Evolutionary conservation across 2,797 vertebrate genomes (phyloP).

Genomic region (Lindbergichthys nudifrons): DNA sequence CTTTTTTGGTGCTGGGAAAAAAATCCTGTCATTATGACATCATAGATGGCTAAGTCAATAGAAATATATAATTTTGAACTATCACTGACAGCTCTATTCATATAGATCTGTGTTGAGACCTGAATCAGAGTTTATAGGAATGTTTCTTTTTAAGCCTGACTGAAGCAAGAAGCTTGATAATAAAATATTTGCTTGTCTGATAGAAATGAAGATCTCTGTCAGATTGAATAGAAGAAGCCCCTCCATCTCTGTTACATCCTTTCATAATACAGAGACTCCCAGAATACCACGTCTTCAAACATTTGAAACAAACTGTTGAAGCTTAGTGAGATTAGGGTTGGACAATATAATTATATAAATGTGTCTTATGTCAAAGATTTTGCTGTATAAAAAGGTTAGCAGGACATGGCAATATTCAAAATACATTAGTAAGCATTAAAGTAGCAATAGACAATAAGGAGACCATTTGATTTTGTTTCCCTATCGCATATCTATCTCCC

Average conservation of each 20-base stretch:
- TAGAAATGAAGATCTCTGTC: not conserved
- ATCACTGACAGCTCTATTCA: not conserved
- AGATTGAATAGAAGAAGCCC: not conserved
- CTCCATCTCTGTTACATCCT: not conserved
- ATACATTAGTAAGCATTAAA: too few species aligned
- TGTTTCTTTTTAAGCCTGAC: slow-evolving; percentile 29
- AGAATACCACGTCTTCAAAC: slow-evolving; percentile 9
- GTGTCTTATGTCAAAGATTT: too few species aligned
- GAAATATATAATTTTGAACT: slow-evolving; percentile 15
- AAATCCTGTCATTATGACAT: slow-evolving; percentile 56
- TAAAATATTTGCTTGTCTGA: not conserved
- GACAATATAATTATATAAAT: too few species aligned
- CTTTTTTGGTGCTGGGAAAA: slow-evolving; percentile 34
- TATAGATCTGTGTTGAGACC: not conserved
- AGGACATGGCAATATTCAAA: too few species aligned
- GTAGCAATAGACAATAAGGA: too few species aligned
- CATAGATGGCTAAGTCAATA: slow-evolving; percentile 64
- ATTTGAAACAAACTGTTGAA: too few species aligned
- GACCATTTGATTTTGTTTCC: too few species aligned
- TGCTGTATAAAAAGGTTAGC: too few species aligned
- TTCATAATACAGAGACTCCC: not conserved
- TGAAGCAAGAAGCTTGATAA: not conserved
- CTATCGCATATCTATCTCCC: too few species aligned
- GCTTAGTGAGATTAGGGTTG: too few species aligned
- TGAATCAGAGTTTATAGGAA: slow-evolving; percentile 50